Conservation (phyloP, 1,140 invertebrate genomes). For the Drosophila kohkoa region DNA sequence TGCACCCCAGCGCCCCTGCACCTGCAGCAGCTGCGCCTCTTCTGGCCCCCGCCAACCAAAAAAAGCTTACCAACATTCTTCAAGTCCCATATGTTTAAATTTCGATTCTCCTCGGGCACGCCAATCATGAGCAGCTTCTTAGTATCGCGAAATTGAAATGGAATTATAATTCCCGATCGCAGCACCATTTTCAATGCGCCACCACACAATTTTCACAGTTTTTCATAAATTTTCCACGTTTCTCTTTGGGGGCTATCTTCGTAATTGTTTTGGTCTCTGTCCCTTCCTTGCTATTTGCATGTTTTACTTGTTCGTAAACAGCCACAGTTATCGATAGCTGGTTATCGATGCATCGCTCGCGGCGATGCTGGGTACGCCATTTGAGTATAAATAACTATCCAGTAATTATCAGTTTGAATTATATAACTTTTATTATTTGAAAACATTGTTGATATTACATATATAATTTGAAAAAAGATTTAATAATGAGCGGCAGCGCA, state of each 20-base stretch:
- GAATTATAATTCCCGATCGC: constrained; percentile 82
- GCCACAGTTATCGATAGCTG: constrained; percentile 26
- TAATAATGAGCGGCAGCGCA: no score
- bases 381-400: not conserved
- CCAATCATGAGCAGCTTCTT: constrained; percentile 83
- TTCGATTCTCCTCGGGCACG: constrained; percentile 78
- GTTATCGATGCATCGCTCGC: constrained; percentile 18
- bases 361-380: not conserved
- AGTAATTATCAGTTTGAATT: not conserved
- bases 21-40: constrained; percentile 25
- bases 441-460: no score
- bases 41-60: constrained; percentile 1
- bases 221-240: constrained; percentile 79
- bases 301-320: constrained; percentile 74
- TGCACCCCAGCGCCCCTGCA: constrained; percentile 2
- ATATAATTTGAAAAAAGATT: no score
- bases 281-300: constrained; percentile 59
- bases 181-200: constrained; percentile 82
- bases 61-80: constrained; percentile 80
- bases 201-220: constrained; percentile 79
- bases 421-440: no score
- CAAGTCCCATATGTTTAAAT: constrained; percentile 81
- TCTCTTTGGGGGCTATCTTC: constrained; percentile 70
- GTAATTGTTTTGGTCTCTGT: constrained; percentile 81
- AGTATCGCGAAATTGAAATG: constrained; percentile 83